These are phyloP conservation scores for Drosophila obscura DNA, from an alignment of 1,140 invertebrate species.

Conservation along the genomic window DNA sequence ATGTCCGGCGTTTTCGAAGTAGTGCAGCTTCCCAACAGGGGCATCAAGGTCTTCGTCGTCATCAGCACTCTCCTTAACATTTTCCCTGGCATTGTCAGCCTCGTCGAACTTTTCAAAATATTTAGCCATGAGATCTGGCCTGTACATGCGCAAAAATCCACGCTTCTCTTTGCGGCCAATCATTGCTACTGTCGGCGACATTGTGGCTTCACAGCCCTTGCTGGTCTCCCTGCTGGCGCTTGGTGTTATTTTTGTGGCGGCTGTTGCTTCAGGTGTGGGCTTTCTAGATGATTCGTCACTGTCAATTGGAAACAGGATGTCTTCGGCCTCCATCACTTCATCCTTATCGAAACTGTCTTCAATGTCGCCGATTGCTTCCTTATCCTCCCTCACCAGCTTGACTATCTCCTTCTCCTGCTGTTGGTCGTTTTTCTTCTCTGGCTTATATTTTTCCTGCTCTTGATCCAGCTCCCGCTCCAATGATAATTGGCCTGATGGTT, in stretches of 20 bases:
- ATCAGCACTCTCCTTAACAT: conserved; percentile 3
- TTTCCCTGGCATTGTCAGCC: conserved; percentile 24
- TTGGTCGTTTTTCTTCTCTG: no score
- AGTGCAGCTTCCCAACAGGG: conserved; percentile 55
- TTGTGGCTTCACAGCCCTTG: background rate
- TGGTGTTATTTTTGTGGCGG: conserved; percentile 15
- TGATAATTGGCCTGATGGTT: conserved; percentile 38
- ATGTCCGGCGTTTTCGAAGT: conserved; percentile 37
- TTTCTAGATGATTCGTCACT: conserved; percentile 65
- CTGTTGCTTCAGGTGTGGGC: conserved; percentile 19
- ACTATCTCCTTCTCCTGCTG: background rate
- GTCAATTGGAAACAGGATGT: conserved; percentile 58
- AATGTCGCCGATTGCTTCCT: conserved; percentile 70
- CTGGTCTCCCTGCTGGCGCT: background rate
- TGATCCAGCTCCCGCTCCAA: background rate
- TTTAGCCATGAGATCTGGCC: conserved; percentile 7
- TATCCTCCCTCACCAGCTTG: conserved; percentile 19
- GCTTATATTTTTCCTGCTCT: no score
- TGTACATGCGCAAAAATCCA: conserved; percentile 21
- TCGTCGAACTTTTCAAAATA: conserved; percentile 41
- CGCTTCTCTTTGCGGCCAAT: conserved; percentile 61
- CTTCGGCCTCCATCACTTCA: conserved; percentile 51
- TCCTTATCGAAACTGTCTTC: conserved; percentile 72
- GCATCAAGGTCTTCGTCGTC: conserved; percentile 1
- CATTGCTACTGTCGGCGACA: conserved; percentile 11